phyloP scores from a whole-genome alignment of 2,113 vertebrate genomes.

The Amblyornis subalaris region DNA sequence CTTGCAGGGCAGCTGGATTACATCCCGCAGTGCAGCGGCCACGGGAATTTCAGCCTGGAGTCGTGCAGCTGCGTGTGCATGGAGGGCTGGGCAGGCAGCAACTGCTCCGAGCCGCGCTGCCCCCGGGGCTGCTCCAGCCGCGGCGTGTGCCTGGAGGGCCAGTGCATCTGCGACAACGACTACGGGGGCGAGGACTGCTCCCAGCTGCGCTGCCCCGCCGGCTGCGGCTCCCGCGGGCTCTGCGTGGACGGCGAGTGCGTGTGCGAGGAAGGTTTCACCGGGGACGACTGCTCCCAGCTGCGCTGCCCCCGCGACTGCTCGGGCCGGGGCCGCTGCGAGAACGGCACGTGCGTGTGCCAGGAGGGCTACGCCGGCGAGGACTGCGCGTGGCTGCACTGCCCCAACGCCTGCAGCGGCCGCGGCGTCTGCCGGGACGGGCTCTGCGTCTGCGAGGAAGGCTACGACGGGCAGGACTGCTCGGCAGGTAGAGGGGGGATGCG shows the following conservation, averaged over 20 bases:
- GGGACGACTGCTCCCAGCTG: conserved; percentile 86
- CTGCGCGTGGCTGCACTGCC: conserved; percentile 83
- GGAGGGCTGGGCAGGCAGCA: conserved; percentile 91
- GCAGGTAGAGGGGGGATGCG: conserved; percentile 74
- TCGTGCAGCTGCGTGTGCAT: conserved; percentile 90
- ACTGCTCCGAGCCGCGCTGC: conserved; percentile 90
- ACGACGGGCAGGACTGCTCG: conserved; percentile 88
- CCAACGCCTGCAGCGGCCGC: conserved; percentile 86
- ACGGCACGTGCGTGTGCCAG: conserved; percentile 87
- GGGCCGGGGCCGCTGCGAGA: conserved; percentile 83
- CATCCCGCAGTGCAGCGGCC: conserved; percentile 86
- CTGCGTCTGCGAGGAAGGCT: conserved; percentile 89
- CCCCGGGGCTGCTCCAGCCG: conserved; percentile 88
- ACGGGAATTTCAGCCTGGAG: conserved; percentile 93
- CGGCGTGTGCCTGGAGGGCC: conserved; percentile 89
- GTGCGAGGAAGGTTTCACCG: conserved; percentile 88
- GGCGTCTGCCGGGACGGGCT: conserved; percentile 86
- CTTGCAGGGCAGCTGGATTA: conserved; percentile 88
- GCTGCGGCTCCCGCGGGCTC: conserved; percentile 87
- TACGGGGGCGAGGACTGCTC: conserved; percentile 92
- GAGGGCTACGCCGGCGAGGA: conserved; percentile 87
- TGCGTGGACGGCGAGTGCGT: conserved; percentile 93
- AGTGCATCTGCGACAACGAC: conserved; percentile 90
- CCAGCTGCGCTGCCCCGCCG: conserved; percentile 81
- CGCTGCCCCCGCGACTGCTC: conserved; percentile 91